These are phyloP conservation scores for Morone chrysops DNA, from an alignment of 2,113 vertebrate species.

Conservation along the genomic window DNA sequence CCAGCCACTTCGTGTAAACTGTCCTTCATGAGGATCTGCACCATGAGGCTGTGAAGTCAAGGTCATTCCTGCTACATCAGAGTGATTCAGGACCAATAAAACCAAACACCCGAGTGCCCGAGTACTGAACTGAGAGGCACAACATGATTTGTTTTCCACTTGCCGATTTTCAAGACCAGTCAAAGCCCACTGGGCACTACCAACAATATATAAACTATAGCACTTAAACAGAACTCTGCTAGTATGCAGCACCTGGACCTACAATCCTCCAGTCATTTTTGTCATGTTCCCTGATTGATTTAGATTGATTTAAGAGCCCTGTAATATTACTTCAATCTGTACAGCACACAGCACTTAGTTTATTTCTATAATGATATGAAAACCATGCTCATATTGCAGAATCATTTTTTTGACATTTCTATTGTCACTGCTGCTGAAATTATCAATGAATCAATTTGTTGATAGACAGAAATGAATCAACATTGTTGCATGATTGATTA, in stretches of 20 bases:
- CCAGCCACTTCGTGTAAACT: constrained; percentile 1
- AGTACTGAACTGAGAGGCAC: constrained; percentile 15
- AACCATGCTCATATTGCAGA: not conserved
- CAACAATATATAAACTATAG: constrained; percentile 10
- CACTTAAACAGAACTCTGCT: not conserved
- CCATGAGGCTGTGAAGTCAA: constrained; percentile 47
- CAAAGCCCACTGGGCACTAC: constrained; percentile 14
- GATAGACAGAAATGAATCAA: not conserved
- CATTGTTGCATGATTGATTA: not conserved
- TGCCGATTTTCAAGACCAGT: constrained; percentile 5
- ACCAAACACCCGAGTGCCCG: constrained; percentile 15
- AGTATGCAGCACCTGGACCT: not conserved
- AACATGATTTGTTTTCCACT: constrained; percentile 53
- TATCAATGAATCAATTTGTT: not conserved
- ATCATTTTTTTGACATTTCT: not conserved
- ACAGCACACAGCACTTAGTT: not conserved
- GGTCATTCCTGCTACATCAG: constrained; percentile 49
- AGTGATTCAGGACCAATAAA: constrained; percentile 64
- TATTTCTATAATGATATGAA: not conserved
- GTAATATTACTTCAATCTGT: not conserved
- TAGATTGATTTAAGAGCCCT: not conserved
- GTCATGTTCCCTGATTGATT: not conserved
- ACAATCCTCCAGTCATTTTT: not conserved
- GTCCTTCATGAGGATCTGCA: constrained; percentile 37
- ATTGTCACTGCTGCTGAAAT: not conserved